Evolutionary conservation across 2,113 vertebrate species (phyloP), one percentile per base, ranked within the genome.

Genomic region (Protomyctophum bolini): DNA sequence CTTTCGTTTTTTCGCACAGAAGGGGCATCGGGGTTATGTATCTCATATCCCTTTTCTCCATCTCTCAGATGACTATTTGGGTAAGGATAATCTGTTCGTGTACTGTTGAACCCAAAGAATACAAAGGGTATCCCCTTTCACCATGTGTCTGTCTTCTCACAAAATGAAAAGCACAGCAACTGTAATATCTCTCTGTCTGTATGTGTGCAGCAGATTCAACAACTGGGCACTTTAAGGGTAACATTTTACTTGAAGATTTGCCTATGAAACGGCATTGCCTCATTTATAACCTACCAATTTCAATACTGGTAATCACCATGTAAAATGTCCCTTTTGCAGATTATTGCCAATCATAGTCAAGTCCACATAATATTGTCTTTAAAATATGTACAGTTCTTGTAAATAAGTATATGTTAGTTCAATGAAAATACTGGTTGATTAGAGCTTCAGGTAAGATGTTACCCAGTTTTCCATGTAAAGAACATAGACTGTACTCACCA

Each of bases 371-470:
- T 33, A 63, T 49, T 1, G 10, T 58, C 45, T 41, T 72, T 60
- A 33, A 74, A 8, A 66, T 6, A 56, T 76, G 73, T 75, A 58
- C 57, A 68, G 66, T 77, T 80, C 60, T 51, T 87, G 82, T 87
- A 86, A 82, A 88, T 88, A 86, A 61, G 58, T 66, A 55, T 52
- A 73, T 41, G 46, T 33, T 71, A 76, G 54, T 78, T 72, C 33
- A 57, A 54, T 28, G 0, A 82, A 47, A 82, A 58, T 41, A 41
- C 33, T 41, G 33, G 56, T 74, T 70, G 56, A 55, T 63, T 63
- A 62, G 63, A 79, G 61, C 81, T 88, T 89, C 84, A 84, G 87
- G 83, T 89, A 86, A 82, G 87, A 86, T 84, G 86, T 89, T 79
- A 72, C 79, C 65, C 60, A 15, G 12, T 47, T 63, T 63, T 33